Conservation (phyloP, 2,888 invertebrate species). For the Emmelina monodactyla region DNA sequence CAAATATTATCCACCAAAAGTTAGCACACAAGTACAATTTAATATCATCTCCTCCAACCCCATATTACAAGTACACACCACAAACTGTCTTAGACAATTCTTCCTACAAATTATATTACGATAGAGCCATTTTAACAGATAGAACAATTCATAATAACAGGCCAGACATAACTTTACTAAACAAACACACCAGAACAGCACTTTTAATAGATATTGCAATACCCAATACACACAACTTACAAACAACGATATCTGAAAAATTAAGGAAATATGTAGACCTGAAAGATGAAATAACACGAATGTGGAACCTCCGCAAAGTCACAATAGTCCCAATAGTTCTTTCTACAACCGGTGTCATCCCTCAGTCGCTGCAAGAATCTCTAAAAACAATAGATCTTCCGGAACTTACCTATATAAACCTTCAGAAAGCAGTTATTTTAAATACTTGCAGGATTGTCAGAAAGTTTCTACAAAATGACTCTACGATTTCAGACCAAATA, state of each 20-base stretch:
- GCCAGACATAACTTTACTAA: constrained; percentile 10
- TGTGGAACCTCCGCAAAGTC: constrained; percentile 3
- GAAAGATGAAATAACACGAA: constrained; percentile 4
- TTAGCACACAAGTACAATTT: constrained; percentile 6
- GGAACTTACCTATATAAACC: neutral
- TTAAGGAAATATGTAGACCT: constrained; percentile 9
- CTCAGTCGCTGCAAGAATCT: constrained; percentile 2
- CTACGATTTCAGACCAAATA: too few relatives aligned
- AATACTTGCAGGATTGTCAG: constrained; percentile 2
- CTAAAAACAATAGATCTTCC: neutral
- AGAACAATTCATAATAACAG: constrained; percentile 8
- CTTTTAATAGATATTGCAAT: constrained; percentile 11
- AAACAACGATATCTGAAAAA: constrained; percentile 13
- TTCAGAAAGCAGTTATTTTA: constrained; percentile 2
- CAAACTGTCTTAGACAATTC: constrained; percentile 6
- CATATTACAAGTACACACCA: constrained; percentile 9
- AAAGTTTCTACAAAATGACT: constrained; percentile 4
- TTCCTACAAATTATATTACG: constrained; percentile 3
- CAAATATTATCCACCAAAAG: constrained; percentile 10
- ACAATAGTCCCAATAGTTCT: constrained; percentile 3
- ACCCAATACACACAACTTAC: constrained; percentile 12
- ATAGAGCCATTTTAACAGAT: constrained; percentile 4
- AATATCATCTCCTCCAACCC: neutral
- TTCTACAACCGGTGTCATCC: constrained; percentile 3
- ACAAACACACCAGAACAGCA: constrained; percentile 9